Evolutionary conservation across 2,888 invertebrate species (phyloP).

Genomic region (Parnassius apollo): DNA sequence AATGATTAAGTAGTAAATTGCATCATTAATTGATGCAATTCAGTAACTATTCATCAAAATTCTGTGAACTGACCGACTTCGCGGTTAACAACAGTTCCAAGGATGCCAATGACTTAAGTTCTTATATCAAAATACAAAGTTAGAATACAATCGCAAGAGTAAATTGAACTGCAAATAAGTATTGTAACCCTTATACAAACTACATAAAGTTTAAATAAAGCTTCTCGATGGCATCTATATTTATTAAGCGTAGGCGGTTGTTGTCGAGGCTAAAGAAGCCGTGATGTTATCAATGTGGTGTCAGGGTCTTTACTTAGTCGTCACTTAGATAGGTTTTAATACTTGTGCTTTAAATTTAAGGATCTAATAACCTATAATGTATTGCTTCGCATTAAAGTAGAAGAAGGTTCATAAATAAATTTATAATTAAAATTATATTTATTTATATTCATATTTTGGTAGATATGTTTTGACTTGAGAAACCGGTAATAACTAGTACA

Average conservation of each 20-base stretch:
- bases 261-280: conserved; percentile 38
- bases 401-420: too few relatives aligned
- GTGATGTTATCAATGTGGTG: conserved; percentile 57
- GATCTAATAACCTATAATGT: not conserved
- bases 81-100: not conserved
- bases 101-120: not conserved
- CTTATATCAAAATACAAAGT: not conserved
- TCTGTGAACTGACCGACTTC: conserved; percentile 6
- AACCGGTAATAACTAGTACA: too few relatives aligned
- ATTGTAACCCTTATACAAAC: conserved; percentile 9
- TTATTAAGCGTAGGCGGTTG: conserved; percentile 43
- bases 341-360: not conserved
- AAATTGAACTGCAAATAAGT: not conserved
- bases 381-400: too few relatives aligned
- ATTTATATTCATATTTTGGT: too few relatives aligned
- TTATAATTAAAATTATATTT: too few relatives aligned
- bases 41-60: not conserved
- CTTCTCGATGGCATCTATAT: conserved; percentile 23
- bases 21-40: too few relatives aligned
- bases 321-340: conserved; percentile 37
- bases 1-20: too few relatives aligned
- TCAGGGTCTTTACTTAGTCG: conserved; percentile 55
- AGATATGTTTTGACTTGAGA: too few relatives aligned
- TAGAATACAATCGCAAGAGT: not conserved
- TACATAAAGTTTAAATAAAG: conserved; percentile 25